phyloP scores from a whole-genome alignment of 2,888 invertebrate species.

The Agapostemon virescens region DNA sequence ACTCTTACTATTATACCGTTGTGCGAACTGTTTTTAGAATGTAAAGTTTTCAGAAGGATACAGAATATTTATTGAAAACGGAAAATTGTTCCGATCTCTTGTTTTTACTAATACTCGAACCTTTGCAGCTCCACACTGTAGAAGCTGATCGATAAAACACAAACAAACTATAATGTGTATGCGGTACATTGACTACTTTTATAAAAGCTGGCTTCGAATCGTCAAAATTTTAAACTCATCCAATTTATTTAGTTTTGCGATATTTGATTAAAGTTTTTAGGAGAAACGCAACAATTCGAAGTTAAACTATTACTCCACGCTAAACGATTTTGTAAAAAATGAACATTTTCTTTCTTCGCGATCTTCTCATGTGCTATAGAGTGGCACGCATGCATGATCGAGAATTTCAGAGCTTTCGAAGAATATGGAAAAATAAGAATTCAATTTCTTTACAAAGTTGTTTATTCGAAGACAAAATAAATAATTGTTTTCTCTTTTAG shows the following conservation, averaged over 20 bases:
- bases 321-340: background rate
- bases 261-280: background rate
- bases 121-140: no score
- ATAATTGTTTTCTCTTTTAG: background rate
- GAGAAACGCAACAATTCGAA: background rate
- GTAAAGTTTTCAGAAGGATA: no score
- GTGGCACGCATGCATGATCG: background rate
- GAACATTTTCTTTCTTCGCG: background rate
- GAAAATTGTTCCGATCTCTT: background rate
- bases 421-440: background rate
- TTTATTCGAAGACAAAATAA: background rate
- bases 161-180: no score
- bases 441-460: background rate
- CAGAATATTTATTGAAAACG: background rate
- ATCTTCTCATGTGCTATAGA: background rate
- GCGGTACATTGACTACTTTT: no score
- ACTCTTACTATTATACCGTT: no score
- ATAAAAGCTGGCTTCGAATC: background rate
- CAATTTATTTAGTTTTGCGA: background rate
- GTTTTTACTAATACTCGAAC: no score
- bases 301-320: background rate
- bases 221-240: background rate
- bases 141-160: no score
- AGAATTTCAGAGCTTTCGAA: background rate
- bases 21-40: no score